These are phyloP conservation scores for Huso huso DNA, from an alignment of 2,797 vertebrate genomes.

Conservation along the genomic window DNA sequence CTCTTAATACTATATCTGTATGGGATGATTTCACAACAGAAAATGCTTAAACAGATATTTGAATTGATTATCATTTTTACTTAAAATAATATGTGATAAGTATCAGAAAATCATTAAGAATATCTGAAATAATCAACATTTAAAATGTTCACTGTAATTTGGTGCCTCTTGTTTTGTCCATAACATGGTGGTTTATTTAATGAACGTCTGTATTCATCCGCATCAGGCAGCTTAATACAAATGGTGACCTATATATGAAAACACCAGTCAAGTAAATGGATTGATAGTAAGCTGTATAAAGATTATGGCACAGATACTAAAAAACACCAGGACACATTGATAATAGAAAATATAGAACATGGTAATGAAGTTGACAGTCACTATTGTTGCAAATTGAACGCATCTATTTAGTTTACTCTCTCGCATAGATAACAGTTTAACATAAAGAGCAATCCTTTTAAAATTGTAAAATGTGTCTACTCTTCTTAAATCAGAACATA, in stretches of 20 bases:
- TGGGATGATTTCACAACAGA: no score
- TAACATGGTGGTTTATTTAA: slow-evolving; percentile 22
- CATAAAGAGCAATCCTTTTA: background rate
- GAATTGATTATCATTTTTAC: no score
- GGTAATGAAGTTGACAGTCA: slow-evolving; percentile 5
- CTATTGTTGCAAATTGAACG: background rate
- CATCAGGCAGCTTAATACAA: slow-evolving; percentile 41
- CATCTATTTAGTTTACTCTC: background rate
- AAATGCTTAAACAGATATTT: no score
- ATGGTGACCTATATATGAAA: slow-evolving; percentile 44
- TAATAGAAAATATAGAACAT: slow-evolving; percentile 13
- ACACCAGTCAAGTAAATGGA: slow-evolving; percentile 34
- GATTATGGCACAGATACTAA: slow-evolving; percentile 18
- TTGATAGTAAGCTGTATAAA: slow-evolving; percentile 12
- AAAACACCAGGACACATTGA: slow-evolving; percentile 5
- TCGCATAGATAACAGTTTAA: background rate
- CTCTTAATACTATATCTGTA: no score
- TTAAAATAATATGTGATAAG: no score
- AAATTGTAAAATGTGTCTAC: background rate
- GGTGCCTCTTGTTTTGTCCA: no score
- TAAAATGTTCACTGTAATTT: no score
- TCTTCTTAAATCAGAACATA: background rate
- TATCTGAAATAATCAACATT: no score
- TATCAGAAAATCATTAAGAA: no score
- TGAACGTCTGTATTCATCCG: slow-evolving; percentile 16